Evolutionary conservation across 2,797 vertebrate species (phyloP).

Genomic region (Ctenochaetus hawaiiensis): DNA sequence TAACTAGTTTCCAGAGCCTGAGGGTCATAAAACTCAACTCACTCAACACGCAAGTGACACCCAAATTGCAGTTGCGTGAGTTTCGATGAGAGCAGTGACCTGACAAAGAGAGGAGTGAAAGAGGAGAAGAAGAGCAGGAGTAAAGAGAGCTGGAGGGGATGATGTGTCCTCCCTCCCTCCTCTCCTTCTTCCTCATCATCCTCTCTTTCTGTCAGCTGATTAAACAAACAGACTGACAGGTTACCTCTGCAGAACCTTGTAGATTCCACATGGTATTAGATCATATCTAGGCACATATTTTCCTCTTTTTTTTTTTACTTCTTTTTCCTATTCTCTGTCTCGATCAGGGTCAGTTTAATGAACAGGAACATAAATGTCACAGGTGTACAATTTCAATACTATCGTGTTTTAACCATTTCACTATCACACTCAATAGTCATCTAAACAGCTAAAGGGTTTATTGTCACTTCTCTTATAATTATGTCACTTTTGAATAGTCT

Average conservation of each 20-base stretch:
- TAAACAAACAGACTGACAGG: conserved; percentile 52
- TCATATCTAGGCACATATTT: conserved; percentile 26
- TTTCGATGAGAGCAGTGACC: conserved; percentile 48
- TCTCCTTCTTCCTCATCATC: conserved; percentile 12
- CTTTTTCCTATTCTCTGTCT: not conserved
- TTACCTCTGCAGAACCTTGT: conserved; percentile 19
- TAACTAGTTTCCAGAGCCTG: conserved; percentile 12
- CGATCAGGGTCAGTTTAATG: not conserved
- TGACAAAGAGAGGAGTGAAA: conserved; percentile 41
- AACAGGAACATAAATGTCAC: not conserved
- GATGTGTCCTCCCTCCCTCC: not conserved
- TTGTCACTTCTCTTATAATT: not conserved
- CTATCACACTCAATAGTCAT: not conserved
- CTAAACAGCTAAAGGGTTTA: not conserved
- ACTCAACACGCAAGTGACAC: conserved; percentile 23
- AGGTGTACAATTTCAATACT: not conserved
- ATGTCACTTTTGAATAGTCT: too few relatives aligned
- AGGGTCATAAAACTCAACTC: conserved; percentile 11
- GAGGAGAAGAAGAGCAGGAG: conserved; percentile 12
- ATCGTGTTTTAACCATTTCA: not conserved
- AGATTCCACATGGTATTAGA: conserved; percentile 67
- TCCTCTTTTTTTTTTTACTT: not conserved
- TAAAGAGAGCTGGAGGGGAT: conserved; percentile 50
- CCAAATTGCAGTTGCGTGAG: conserved; percentile 39
- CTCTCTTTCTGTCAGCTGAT: conserved; percentile 39